Base-by-base conservation (phyloP, 2,888 invertebrate genomes). In the Entomobrya proxima region DNA sequence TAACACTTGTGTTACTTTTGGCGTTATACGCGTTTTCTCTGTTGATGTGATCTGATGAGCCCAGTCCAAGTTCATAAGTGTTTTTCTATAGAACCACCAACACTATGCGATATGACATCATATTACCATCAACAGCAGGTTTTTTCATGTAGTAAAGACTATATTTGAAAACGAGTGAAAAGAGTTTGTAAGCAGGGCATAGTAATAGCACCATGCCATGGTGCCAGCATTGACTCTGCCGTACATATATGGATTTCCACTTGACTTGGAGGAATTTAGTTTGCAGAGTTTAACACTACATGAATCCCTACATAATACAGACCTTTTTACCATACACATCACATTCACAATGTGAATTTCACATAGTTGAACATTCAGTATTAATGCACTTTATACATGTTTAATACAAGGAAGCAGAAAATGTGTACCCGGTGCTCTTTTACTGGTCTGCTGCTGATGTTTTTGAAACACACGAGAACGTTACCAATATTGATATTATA, bases 261-360 rank as follows among this genome's bases (percentile, higher is more conserved):
- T 75, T 52, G 75, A 75, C 52, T 75, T 55, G 52, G 75, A 75
- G 52, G n/a, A 18, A 35, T 75, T 75, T 55, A 37, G 32, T 27
- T 11, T 18, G 37, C 55, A 24, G 21, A 75, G 55, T 75, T 55
- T 75, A 15, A 50, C 74, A 74, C 35, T 21, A 75, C 52, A 52
- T 74, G 35, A 72, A 47, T 72, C 13, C 72, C 72, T 30, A 50
- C 18, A 47, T 47, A 55, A 50, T 37, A 55, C 6, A 24, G 55
- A 15, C 7, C 13, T 55, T 75, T 50, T 75, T 55, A 37, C 55
- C 35, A 21, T 52, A 52, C 32, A 52, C 32, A 74, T 35, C 37
- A 55, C 24, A 74, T 37, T 27, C 21, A 40, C 15, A 40, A 40
- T 40, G 15, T 40, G 44, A 40, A 40, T 40, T 7, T 40, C 35